These are phyloP conservation scores for Pristionchus maxplancki DNA, from an alignment of 2,888 invertebrate species.

Conservation along the genomic window DNA sequence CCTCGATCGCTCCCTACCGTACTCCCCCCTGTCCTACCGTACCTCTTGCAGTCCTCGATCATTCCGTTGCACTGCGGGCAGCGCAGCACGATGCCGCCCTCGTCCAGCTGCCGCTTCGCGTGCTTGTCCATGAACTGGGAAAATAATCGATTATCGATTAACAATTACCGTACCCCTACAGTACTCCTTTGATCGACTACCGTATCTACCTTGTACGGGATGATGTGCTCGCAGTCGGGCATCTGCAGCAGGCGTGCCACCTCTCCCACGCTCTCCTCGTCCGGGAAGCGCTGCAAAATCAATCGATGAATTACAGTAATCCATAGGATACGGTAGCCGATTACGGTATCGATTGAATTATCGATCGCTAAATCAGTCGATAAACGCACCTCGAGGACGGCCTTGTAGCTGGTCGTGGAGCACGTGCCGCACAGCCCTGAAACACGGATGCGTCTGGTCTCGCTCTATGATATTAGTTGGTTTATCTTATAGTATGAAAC, in stretches of 20 bases:
- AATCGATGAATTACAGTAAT: too few species aligned
- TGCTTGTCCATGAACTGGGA: constrained; percentile 12
- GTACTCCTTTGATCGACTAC: background rate
- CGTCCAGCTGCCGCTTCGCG: background rate
- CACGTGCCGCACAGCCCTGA: constrained; percentile 82
- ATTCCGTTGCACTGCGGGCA: constrained; percentile 20
- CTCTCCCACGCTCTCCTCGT: background rate
- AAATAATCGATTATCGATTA: background rate
- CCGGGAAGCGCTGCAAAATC: background rate
- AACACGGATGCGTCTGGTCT: background rate
- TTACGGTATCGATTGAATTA: background rate
- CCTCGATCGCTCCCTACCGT: background rate
- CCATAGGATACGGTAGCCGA: background rate
- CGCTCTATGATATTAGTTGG: background rate
- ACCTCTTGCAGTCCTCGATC: constrained; percentile 38
- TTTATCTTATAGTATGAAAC: too few species aligned
- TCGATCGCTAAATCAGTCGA: background rate
- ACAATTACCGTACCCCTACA: background rate
- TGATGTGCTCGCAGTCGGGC: constrained; percentile 59
- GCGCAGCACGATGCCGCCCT: background rate
- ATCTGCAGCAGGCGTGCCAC: constrained; percentile 59
- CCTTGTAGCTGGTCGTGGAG: constrained; percentile 77
- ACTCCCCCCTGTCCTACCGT: background rate
- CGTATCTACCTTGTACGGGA: constrained; percentile 55
- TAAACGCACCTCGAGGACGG: constrained; percentile 6